Evolutionary conservation across 2,888 invertebrate genomes (phyloP), one percentile per base, ranked within the genome.

Genomic region (Podabrus alpinus): DNA sequence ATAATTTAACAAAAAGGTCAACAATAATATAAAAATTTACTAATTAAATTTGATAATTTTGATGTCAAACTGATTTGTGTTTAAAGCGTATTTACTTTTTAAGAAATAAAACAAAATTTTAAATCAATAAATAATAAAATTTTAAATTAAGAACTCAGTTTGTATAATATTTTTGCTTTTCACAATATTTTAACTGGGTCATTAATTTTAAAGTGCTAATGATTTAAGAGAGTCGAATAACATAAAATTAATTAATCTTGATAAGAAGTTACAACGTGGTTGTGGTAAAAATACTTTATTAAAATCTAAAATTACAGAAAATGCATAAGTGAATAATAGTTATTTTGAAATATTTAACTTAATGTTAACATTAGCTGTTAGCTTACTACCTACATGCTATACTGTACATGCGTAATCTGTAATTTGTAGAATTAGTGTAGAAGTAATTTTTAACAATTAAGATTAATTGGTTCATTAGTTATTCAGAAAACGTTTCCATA

Each of bases 211-310:
- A 66, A 69, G 61, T 61, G 68, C 72, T 75, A 75, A 75, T 72
- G 75, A 75, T 69, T 66, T 29, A 75, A 69, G 72, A 75, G 72
- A 73, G 72, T 75, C 72, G 59, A 75, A 75, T 75, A 75, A 72
- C 72, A 25, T 59, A 66, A 66, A 60, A 19, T 68, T 70, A 75
- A 75, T 75, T 75, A 72, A 75, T 72, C 66, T 73, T 66, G 24
- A 15, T 70, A 71, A 73, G 67, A 45, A 66, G 72, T 66, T 69
- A 72, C 70, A 73, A 70, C 62, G 68, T 66, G 21, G 69, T 68
- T 29, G 69, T 75, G 72, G 72, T 72, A 72, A 75, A 69, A 69
- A 67, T 69, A 66, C 72, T 75, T 73, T 72, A 75, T 19, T 75
- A 75, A 75, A 75, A 72, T 69, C 59, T 70, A n/a, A 72, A 70